Evolutionary conservation across 2,113 vertebrate species (phyloP).

Genomic region (Mesoclemmys tuberculata): DNA sequence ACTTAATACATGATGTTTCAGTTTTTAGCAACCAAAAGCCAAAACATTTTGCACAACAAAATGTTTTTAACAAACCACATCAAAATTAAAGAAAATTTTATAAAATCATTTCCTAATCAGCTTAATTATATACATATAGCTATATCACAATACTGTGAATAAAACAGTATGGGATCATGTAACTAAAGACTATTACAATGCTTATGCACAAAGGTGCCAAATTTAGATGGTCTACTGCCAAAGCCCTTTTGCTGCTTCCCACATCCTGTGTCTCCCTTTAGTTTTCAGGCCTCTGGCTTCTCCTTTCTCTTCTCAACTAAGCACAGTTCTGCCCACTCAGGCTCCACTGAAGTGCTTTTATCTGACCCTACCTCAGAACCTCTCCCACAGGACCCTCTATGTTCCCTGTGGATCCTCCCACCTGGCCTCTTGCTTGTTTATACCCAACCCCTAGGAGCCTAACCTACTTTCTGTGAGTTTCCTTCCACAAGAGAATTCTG

Average conservation of each 20-base stretch:
- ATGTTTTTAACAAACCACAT: too few relatives aligned
- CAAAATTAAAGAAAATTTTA: neutral
- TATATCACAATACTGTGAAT: too few relatives aligned
- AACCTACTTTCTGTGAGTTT: neutral
- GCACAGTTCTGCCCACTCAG: neutral
- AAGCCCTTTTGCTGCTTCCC: neutral
- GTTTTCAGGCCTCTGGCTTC: neutral
- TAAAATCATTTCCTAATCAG: neutral
- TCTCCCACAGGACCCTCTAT: neutral
- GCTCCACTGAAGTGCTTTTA: too few relatives aligned
- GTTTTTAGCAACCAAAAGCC: rapidly evolving
- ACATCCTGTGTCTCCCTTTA: neutral
- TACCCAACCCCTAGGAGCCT: neutral
- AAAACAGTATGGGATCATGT: too few relatives aligned
- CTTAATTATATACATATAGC: too few relatives aligned
- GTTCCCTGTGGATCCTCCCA: neutral
- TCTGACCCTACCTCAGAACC: neutral
- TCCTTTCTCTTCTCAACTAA: neutral
- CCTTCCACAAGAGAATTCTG: neutral
- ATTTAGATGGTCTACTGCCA: too few relatives aligned
- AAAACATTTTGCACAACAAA: neutral
- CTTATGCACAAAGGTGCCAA: too few relatives aligned
- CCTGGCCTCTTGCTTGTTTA: neutral
- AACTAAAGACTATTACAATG: too few relatives aligned
- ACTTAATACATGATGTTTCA: neutral